Base-by-base conservation (phyloP, 1,140 invertebrate species). In the Bactericera cockerelli region DNA sequence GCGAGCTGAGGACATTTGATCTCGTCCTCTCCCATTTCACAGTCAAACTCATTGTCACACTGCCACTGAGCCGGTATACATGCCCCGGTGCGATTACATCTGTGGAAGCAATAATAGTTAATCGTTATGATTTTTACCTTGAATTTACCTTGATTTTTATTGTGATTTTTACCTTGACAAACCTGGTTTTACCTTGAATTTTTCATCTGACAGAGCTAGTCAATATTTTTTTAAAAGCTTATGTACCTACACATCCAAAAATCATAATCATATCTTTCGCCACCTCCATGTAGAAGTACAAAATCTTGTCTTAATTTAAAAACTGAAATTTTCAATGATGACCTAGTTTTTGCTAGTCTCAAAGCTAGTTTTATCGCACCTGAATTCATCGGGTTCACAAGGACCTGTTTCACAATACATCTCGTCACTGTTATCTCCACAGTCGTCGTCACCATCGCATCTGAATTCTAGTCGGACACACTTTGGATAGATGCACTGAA, bases 401-500 rank as follows among this genome's bases (percentile, higher is more conserved):
- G 59, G 53, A 2, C 49, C 57, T 22, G 54, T 55, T 55, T 62
- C 77, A 65, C 85, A 87, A 60, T 80, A 78, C 64, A 84, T 80
- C 67, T 89, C 85, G 64, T 87, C 85, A 58, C 84, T 89, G 75
- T 82, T 83, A 68, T 93, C 90, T 1, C 87, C 88, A 67, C 91
- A 94, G 68, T 93, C 89, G 67, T 93, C 86, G 65, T 91, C 85
- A 0, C 83, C 84, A 67, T 93, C 89, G 68, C 90, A 93, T 59
- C 80, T 79, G 63, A 88, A 86, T 25, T 82, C 78, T 62, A 79
- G 77, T 8, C 82, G 78, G 16, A 87, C 79, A 65, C 86, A 89
- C 14, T 76, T 75, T 8, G 75, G 75, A 54, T 76, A 77, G 10
- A 76, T 75, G 66, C 86, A 89, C 68, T 82, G 79, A 61, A 87